Evolutionary conservation across 2,888 invertebrate species (phyloP).

Genomic region (Tetranychus piercei): DNA sequence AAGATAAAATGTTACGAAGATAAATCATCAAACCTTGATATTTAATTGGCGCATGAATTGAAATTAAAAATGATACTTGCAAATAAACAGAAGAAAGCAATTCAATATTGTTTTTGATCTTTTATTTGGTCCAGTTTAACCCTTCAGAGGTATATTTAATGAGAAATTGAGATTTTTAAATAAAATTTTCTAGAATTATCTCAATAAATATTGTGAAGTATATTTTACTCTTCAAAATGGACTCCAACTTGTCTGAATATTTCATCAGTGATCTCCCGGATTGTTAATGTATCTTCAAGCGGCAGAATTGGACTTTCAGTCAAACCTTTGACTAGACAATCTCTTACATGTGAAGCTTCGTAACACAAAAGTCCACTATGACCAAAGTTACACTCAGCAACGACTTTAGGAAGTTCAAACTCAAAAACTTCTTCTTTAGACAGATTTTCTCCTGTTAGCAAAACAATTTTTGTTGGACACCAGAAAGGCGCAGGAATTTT

Average conservation of each 20-base stretch:
- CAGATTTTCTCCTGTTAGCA: neutral
- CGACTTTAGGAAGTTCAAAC: slow-evolving; percentile 46
- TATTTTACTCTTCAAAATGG: slow-evolving; percentile 30
- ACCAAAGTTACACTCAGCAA: slow-evolving; percentile 43
- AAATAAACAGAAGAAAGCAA: too few relatives aligned
- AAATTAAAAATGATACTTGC: too few relatives aligned
- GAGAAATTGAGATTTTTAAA: too few relatives aligned
- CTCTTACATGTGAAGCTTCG: slow-evolving; percentile 56
- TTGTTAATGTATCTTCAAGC: slow-evolving; percentile 47
- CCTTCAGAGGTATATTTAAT: too few relatives aligned
- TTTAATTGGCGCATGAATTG: too few relatives aligned
- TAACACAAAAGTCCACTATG: slow-evolving; percentile 57
- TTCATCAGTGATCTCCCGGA: slow-evolving; percentile 53
- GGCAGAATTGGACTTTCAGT: slow-evolving; percentile 49
- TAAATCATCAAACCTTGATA: too few relatives aligned
- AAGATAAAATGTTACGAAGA: too few relatives aligned
- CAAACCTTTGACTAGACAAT: slow-evolving; percentile 47
- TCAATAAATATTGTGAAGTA: too few relatives aligned
- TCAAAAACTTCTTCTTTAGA: slow-evolving; percentile 31
- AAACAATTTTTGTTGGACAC: slow-evolving; percentile 10
- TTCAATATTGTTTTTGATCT: too few relatives aligned
- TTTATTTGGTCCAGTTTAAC: too few relatives aligned
- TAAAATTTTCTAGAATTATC: too few relatives aligned
- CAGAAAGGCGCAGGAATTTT: slow-evolving; percentile 34
- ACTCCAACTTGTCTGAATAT: slow-evolving; percentile 51